Percentiles rank a stretch among this genome's conserved stretches.
phyloP scores from a whole-genome alignment of 2,888 invertebrate species.

The Pteria penguin region DNA sequence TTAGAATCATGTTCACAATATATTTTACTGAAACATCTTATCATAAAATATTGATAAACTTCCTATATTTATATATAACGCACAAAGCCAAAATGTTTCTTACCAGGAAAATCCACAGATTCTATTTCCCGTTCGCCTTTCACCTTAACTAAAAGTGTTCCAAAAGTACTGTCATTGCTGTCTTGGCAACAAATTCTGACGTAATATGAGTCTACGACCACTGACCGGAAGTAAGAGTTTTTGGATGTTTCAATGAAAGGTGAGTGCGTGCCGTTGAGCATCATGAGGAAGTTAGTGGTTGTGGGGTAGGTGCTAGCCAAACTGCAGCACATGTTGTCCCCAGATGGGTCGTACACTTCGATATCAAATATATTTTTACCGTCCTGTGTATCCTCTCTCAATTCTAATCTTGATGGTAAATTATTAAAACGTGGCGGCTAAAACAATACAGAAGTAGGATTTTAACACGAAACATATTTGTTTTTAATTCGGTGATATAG shows the following conservation, averaged over 20 bases:
- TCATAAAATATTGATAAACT: no score
- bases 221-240: not conserved
- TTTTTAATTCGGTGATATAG: no score
- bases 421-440: not conserved
- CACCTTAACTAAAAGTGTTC: not conserved
- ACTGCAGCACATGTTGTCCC: not conserved
- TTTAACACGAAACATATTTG: no score
- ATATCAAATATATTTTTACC: not conserved
- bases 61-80: no score
- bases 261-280: not conserved
- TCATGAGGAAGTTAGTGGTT: not conserved
- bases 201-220: not conserved
- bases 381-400: not conserved
- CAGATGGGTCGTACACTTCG: not conserved
- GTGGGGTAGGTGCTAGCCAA: not conserved
- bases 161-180: not conserved
- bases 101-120: no score
- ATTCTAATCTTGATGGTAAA: not conserved
- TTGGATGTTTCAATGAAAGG: not conserved
- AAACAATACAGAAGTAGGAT: not conserved
- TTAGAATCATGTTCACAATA: no score
- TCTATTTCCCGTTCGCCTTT: not conserved
- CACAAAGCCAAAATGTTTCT: no score
- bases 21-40: no score
- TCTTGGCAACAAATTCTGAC: not conserved